Percentiles rank a stretch among this genome's conserved stretches.
Evolutionary conservation across 1,140 invertebrate genomes (phyloP).

Genomic region (Atta texana): DNA sequence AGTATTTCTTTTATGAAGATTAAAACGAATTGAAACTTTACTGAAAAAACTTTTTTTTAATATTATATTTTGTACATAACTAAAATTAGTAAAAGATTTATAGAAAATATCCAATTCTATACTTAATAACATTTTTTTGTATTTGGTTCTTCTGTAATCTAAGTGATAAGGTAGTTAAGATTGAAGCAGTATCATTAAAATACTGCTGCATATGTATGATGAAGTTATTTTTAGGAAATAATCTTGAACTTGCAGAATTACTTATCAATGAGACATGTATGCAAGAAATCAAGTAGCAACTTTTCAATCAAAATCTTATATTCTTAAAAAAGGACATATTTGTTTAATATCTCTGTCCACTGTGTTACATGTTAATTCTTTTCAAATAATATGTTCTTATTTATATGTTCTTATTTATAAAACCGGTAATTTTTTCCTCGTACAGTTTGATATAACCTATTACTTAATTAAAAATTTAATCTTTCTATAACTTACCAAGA

Average conservation of each 20-base stretch:
- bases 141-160: slow-evolving; percentile 54
- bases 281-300: slow-evolving; percentile 38
- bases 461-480: background rate
- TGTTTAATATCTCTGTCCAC: background rate
- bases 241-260: slow-evolving; percentile 67
- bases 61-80: background rate
- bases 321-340: slow-evolving; percentile 17
- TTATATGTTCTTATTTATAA: background rate
- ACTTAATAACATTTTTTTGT: slow-evolving; percentile 20
- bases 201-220: slow-evolving; percentile 28
- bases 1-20: slow-evolving; percentile 4
- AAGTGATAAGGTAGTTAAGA: slow-evolving; percentile 53
- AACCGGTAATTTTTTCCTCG: background rate
- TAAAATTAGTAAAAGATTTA: background rate
- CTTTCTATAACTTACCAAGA: slow-evolving; percentile 74
- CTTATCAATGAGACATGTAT: slow-evolving; percentile 65
- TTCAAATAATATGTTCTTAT: background rate
- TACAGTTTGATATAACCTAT: background rate
- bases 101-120: background rate
- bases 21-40: slow-evolving; percentile 5
- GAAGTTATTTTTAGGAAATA: slow-evolving; percentile 75
- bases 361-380: background rate
- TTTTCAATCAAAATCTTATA: background rate
- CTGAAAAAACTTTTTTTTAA: background rate
- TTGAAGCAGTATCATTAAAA: slow-evolving; percentile 57